Conservation (phyloP, 2,888 invertebrate genomes). For the Acholoe squamosa region DNA sequence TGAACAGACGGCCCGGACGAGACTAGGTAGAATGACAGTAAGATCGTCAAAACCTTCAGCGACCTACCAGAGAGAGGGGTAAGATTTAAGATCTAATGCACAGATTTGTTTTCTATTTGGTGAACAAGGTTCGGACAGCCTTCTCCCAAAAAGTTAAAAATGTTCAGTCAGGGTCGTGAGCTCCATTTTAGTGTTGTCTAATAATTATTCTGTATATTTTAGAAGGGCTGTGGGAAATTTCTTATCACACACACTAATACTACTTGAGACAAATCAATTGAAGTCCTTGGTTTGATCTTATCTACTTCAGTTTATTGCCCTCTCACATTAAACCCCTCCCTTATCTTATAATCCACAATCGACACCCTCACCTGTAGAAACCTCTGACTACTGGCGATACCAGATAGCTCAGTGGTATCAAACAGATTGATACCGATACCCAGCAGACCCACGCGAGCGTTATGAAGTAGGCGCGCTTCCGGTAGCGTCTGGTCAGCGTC, state of each 20-base stretch:
- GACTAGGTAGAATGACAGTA: neutral
- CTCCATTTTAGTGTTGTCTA: too few relatives aligned
- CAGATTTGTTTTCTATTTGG: too few relatives aligned
- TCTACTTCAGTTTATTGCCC: neutral
- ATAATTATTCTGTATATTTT: too few relatives aligned
- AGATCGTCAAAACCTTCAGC: constrained; percentile 38
- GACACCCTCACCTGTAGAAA: constrained; percentile 32
- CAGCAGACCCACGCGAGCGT: constrained; percentile 66
- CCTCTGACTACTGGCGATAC: constrained; percentile 73
- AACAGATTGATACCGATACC: constrained; percentile 60
- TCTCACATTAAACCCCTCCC: neutral
- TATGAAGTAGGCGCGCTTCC: constrained; percentile 67
- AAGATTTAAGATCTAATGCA: too few relatives aligned
- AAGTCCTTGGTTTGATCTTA: too few relatives aligned
- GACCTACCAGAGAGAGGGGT: neutral
- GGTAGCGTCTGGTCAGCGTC: constrained; percentile 65
- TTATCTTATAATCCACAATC: neutral
- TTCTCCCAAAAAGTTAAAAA: too few relatives aligned
- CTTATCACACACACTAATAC: neutral
- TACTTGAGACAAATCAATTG: neutral
- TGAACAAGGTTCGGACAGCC: too few relatives aligned
- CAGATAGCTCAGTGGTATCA: constrained; percentile 74
- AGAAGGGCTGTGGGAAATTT: too few relatives aligned
- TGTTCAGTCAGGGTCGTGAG: too few relatives aligned
- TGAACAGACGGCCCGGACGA: constrained; percentile 50